A percentile compares a stretch with the other conserved stretches of the same genome.
Evolutionary conservation across 2,113 vertebrate genomes (phyloP).

Genomic region (Eulacestoma nigropectus): DNA sequence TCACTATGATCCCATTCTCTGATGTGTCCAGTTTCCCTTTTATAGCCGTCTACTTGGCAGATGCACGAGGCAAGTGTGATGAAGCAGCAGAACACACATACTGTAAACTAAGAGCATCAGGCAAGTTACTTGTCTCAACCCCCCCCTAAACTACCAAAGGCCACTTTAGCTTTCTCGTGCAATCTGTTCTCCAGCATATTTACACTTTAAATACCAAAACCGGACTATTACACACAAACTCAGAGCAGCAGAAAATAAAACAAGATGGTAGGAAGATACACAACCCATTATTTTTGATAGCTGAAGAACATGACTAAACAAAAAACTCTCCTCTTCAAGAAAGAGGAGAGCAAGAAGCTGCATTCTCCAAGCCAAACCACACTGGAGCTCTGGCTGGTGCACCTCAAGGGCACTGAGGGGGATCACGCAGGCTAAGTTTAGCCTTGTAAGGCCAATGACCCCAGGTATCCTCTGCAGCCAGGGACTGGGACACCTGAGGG

Average conservation of each 20-base stretch:
- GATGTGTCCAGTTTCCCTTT: neutral
- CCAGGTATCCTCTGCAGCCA: neutral
- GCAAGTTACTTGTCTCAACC: neutral
- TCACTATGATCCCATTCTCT: neutral
- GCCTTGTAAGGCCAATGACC: neutral
- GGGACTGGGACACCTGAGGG: neutral
- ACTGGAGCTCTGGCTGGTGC: neutral
- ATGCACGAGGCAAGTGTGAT: neutral
- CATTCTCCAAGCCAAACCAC: neutral
- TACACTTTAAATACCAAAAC: neutral
- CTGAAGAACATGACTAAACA: neutral
- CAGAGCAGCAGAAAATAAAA: neutral
- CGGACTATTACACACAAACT: neutral
- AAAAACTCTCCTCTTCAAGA: neutral
- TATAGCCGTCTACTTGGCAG: neutral
- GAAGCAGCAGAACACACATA: conserved; percentile 3
- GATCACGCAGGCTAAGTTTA: conserved; percentile 1
- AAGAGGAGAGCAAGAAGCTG: neutral
- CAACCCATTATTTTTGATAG: neutral
- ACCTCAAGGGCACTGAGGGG: neutral
- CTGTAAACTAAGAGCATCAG: neutral
- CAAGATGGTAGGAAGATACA: neutral
- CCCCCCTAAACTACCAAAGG: neutral
- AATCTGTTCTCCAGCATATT: neutral
- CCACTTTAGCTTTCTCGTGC: neutral